These are phyloP conservation scores for Pomacea maculata DNA, from an alignment of 1,140 invertebrate genomes.

Conservation along the genomic window DNA sequence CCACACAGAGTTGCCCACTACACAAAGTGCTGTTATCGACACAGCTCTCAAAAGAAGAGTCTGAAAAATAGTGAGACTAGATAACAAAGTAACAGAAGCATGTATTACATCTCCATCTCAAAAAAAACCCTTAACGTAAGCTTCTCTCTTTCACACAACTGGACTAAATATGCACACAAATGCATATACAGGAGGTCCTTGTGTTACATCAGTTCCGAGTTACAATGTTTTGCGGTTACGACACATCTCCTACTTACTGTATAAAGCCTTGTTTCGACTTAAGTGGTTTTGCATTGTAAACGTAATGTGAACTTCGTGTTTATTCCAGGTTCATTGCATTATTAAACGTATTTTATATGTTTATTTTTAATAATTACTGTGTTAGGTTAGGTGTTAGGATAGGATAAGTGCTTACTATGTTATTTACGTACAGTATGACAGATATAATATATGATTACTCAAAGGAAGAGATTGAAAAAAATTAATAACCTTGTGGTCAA, in stretches of 20 bases:
- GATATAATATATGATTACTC: background rate
- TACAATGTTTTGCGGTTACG: too few relatives aligned
- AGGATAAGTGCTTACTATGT: too few relatives aligned
- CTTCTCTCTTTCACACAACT: conserved; percentile 15
- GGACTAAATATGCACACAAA: conserved; percentile 26
- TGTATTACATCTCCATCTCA: conserved; percentile 4
- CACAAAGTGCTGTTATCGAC: conserved; percentile 35
- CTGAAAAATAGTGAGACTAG: conserved; percentile 19
- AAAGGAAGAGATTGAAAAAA: too few relatives aligned
- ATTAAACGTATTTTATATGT: too few relatives aligned
- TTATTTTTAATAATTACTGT: too few relatives aligned
- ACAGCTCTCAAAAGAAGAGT: conserved; percentile 24
- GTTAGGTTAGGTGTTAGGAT: too few relatives aligned
- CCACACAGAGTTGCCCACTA: conserved; percentile 34
- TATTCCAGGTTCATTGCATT: too few relatives aligned
- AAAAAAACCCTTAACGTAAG: background rate
- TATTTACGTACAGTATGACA: background rate
- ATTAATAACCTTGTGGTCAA: conserved; percentile 23
- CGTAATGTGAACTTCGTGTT: too few relatives aligned
- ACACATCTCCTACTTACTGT: too few relatives aligned
- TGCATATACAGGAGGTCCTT: background rate
- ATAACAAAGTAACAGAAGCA: background rate
- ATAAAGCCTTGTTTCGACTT: too few relatives aligned
- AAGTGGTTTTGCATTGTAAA: too few relatives aligned
- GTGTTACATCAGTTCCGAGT: too few relatives aligned